Conservation (phyloP, 1,140 invertebrate genomes). For the Oryctes rhinoceros region DNA sequence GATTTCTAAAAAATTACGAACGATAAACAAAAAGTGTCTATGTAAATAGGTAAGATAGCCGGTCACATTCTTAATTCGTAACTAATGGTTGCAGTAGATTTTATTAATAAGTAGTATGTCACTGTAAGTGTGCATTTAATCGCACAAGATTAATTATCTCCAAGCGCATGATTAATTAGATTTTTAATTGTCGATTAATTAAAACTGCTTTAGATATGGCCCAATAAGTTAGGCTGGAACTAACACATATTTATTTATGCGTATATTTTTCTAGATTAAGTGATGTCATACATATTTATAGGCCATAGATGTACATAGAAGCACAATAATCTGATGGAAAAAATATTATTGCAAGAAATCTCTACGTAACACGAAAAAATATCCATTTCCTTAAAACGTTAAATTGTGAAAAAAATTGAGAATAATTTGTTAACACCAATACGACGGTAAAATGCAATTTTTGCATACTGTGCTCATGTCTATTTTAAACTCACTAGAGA, state of each 20-base stretch:
- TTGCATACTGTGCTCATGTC: too few relatives aligned
- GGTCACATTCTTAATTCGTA: too few relatives aligned
- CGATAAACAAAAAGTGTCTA: too few relatives aligned
- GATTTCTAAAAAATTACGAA: too few relatives aligned
- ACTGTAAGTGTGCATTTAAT: background rate
- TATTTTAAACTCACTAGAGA: too few relatives aligned
- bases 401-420: too few relatives aligned
- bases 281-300: constrained; percentile 20
- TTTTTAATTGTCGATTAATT: constrained; percentile 24
- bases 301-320: background rate
- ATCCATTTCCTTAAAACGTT: too few relatives aligned
- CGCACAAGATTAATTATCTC: background rate
- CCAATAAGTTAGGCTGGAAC: background rate
- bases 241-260: too few relatives aligned
- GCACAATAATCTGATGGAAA: background rate
- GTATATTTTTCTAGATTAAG: background rate
- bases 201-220: background rate
- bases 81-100: background rate
- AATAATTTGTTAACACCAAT: too few relatives aligned
- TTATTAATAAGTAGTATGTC: background rate
- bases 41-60: background rate
- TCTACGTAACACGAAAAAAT: too few relatives aligned
- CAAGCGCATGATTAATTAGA: constrained; percentile 10
- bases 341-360: too few relatives aligned
- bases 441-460: too few relatives aligned